Conservation (phyloP, 1,140 invertebrate species). For the Manduca sexta region DNA sequence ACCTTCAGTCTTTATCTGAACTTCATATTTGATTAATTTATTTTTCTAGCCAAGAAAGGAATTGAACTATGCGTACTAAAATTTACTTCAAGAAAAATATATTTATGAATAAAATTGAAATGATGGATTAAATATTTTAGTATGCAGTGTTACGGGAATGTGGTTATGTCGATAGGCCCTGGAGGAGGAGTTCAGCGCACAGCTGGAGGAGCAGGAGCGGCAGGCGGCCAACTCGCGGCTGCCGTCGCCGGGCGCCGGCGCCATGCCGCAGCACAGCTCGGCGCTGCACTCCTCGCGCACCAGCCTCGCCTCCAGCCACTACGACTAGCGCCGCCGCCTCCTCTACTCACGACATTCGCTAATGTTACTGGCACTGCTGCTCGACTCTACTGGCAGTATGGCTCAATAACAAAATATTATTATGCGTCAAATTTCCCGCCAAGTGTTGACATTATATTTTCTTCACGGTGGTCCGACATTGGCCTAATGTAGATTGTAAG, state of each 20-base stretch:
- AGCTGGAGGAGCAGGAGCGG: slow-evolving; percentile 78
- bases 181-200: slow-evolving; percentile 79
- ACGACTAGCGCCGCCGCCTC: slow-evolving; percentile 40
- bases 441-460: background rate
- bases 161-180: slow-evolving; percentile 68
- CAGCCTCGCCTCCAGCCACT: slow-evolving; percentile 65
- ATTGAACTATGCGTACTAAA: too few relatives aligned
- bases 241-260: slow-evolving; percentile 37
- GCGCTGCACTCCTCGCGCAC: slow-evolving; percentile 59
- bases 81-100: too few relatives aligned
- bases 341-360: background rate
- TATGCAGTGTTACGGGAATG: too few relatives aligned
- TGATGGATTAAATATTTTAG: too few relatives aligned
- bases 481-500: background rate
- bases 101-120: too few relatives aligned
- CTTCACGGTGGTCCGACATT: background rate
- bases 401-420: too few relatives aligned
- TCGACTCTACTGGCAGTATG: too few relatives aligned
- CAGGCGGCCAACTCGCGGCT: slow-evolving; percentile 48
- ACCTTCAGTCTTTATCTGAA: too few relatives aligned
- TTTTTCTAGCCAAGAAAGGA: too few relatives aligned
- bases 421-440: background rate
- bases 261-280: slow-evolving; percentile 56
- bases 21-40: too few relatives aligned
- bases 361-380: background rate